Percentiles rank a stretch among this genome's conserved stretches.
Evolutionary conservation across 2,797 vertebrate genomes (phyloP).

Genomic region (Agapornis canus): DNA sequence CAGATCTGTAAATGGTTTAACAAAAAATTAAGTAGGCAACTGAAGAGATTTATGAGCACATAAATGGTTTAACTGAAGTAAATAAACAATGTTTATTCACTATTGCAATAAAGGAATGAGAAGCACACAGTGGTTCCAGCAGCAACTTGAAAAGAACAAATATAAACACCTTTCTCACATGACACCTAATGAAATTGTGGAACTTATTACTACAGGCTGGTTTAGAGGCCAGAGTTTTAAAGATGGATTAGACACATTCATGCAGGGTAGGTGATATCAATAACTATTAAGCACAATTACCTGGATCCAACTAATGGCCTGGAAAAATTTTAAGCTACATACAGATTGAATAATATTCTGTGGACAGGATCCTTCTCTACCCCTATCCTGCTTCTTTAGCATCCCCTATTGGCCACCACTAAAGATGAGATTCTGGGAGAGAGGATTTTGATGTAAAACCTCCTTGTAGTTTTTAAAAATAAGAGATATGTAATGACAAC

Average conservation of each 20-base stretch:
- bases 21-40: neutral
- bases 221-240: neutral
- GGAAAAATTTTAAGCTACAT: neutral
- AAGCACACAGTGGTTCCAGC: neutral
- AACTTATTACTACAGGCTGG: neutral
- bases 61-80: neutral
- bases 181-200: neutral
- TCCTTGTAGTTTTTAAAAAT: neutral
- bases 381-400: neutral
- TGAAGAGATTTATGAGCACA: neutral
- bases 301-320: neutral
- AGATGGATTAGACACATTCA: neutral
- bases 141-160: neutral
- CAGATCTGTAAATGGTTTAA: neutral
- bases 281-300: neutral
- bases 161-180: neutral
- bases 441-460: neutral
- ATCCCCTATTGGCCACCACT: neutral
- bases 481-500: neutral
- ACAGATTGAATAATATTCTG: neutral
- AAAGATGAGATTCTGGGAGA: neutral
- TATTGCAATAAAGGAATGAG: neutral
- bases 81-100: neutral
- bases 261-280: neutral
- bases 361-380: neutral